Evolutionary conservation across 2,797 vertebrate genomes (phyloP), one percentile per base, ranked within the genome.

Genomic region (Tenualosa ilisha): DNA sequence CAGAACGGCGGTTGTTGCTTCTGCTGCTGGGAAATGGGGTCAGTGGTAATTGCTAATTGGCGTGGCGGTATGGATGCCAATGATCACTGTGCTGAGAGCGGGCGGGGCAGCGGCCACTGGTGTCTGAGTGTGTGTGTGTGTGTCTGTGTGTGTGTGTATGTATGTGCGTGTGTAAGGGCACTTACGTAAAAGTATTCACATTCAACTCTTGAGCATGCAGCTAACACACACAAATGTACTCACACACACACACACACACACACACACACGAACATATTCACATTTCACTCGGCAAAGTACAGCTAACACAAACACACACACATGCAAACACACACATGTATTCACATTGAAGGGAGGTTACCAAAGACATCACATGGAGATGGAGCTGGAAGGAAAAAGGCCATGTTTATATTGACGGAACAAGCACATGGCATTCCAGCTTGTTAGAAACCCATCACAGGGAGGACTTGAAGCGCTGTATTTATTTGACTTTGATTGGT

Each of bases 371-470:
- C 72, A 31, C 31, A 40, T 40, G 40, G 72, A 43, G 68, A 72
- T 13, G 0, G 26, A 7, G 37, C 40, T 43, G 72, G 17, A 79
- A 46, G 40, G 72, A 17, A 79, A 79, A 46, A 22, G 40, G 72
- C 40, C 72, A 79, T 79, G 72, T 79, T 43, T 79, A 79, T 40
- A 9, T 46, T 46, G 7, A 46, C 72, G 20, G 37, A 43, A 20
- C 40, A 79, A 79, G 43, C 37, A 46, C 40, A 79, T 9, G 40
- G 72, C 26, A 7, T 79, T 79, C 17, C 72, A 79, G 72, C 72
- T 79, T 46, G 72, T 79, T 79, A 79, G 72, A 46, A 46, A 79
- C 13, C 72, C 72, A 79, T 79, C 40, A 46, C 72, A 46, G 6
- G 15, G 40, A 22, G 40, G 5, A 22, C 40, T 79, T 43, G 37